A percentile compares a stretch with the other conserved stretches of the same genome.
Evolutionary conservation across 2,113 vertebrate genomes (phyloP).

Genomic region (Aegotheles bennettii): DNA sequence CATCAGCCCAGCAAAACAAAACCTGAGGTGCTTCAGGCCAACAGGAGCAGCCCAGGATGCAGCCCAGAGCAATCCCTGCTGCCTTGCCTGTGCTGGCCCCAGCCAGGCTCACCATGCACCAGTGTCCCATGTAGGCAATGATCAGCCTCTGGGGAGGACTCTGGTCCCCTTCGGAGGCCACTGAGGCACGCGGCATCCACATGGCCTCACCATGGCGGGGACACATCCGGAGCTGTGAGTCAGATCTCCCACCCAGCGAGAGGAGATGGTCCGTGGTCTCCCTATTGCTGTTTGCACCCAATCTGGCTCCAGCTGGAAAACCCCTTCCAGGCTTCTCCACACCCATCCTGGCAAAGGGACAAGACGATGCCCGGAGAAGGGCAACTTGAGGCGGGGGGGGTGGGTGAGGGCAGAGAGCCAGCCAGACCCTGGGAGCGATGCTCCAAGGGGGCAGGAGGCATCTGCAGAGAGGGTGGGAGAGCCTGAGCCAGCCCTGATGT

Average conservation of each 20-base stretch:
- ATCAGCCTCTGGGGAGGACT: background rate
- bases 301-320: background rate
- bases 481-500: rapidly evolving
- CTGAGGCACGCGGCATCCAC: too few relatives aligned
- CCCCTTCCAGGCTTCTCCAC: background rate
- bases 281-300: background rate
- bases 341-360: background rate
- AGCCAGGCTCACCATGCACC: rapidly evolving
- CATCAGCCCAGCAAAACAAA: background rate
- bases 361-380: rapidly evolving
- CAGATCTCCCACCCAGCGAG: background rate
- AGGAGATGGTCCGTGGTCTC: background rate
- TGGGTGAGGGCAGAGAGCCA: rapidly evolving
- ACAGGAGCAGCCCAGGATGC: background rate
- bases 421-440: rapidly evolving
- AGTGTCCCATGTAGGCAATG: rapidly evolving
- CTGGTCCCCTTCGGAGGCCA: background rate
- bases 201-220: rapidly evolving
- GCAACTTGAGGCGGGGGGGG: background rate
- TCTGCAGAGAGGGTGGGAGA: background rate
- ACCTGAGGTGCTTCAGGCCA: background rate
- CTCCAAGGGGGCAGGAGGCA: background rate
- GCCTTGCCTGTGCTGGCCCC: background rate
- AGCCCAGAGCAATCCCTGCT: background rate
- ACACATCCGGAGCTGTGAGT: background rate